phyloP scores from a whole-genome alignment of 1,140 invertebrate species.

The Drosophila azteca region DNA sequence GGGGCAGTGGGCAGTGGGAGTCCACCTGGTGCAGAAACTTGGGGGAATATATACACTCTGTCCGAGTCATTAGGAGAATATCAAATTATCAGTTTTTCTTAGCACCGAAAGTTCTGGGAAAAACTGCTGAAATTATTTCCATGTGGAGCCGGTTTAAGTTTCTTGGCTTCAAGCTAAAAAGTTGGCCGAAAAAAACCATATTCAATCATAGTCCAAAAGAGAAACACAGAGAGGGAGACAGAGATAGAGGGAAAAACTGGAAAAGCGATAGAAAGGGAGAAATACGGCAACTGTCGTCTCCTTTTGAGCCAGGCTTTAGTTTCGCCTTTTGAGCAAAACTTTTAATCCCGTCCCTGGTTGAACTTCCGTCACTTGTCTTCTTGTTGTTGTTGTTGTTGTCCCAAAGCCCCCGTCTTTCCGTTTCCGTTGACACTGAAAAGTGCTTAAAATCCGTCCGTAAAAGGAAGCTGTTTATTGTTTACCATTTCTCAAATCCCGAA shows the following conservation, averaged over 20 bases:
- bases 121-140: slow-evolving; percentile 45
- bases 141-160: slow-evolving; percentile 38
- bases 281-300: slow-evolving; percentile 57
- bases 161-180: neutral
- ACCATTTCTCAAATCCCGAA: slow-evolving; percentile 33
- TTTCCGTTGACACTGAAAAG: slow-evolving; percentile 67
- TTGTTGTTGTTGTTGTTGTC: slow-evolving; percentile 2
- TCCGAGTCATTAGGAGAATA: slow-evolving; percentile 36
- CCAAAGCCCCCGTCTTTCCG: slow-evolving; percentile 11
- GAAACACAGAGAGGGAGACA: neutral
- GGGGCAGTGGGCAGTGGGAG: neutral
- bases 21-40: slow-evolving; percentile 24
- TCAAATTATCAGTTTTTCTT: slow-evolving; percentile 42
- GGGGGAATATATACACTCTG: neutral
- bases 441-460: slow-evolving; percentile 40
- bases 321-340: slow-evolving; percentile 61
- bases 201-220: slow-evolving; percentile 1
- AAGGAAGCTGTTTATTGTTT: slow-evolving; percentile 64
- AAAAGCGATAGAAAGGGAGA: slow-evolving; percentile 11
- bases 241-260: neutral
- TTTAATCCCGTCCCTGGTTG: slow-evolving; percentile 65
- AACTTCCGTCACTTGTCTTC: slow-evolving; percentile 53
- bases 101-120: slow-evolving; percentile 8
- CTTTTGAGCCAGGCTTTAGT: slow-evolving; percentile 51
- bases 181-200: slow-evolving; percentile 10